Base-by-base conservation (phyloP, 2,888 invertebrate species). In the Heteromyza rotundicornis region DNA sequence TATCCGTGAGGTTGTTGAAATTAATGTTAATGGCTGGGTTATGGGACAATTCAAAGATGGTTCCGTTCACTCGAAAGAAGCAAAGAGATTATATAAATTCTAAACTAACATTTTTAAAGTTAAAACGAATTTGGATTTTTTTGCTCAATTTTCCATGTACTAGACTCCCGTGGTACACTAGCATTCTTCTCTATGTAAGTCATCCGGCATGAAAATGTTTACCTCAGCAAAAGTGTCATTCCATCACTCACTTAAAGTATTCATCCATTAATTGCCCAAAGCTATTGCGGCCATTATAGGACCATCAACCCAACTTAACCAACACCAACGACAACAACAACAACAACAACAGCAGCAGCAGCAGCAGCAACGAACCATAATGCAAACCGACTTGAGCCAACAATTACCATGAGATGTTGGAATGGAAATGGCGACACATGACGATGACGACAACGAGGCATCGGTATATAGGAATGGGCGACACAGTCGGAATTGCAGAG, bases 211-310 rank as follows among this genome's bases (percentile, higher is more conserved):
- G 73, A 76, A 72, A 77, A 76, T 75, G 70, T 71, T 74, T 75
- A 73, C 76, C 71, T 70, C 75, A 75, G 70, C 71, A 74, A 79
- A 77, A 79, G 79, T 78, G 78, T 78, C 79, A 78, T 78, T 78
- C 78, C 79, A 78, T 78, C 78, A 78, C 78, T 78, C 78, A 78
- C 78, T 78, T 79, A 78, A 79, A 79, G 78, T 78, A 79, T 78
- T 79, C 78, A 78, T 78, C 78, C 78, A 79, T 79, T 78, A 78
- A 78, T 78, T 78, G 79, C 76, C 75, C 76, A 76, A 77, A 77
- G 77, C 79, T 73, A 74, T 72, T 75, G 77, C 68, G 62, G 66
- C 61, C 61, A 66, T 65, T 44, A 52, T 14, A 36, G 58, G 32
- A 51, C 57, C 59, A 56, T 47, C 57, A 23, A 49, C 10, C 40